Evolutionary conservation across 2,888 invertebrate genomes (phyloP), one percentile per base, ranked within the genome.

Genomic region (Synergus itoensis): DNA sequence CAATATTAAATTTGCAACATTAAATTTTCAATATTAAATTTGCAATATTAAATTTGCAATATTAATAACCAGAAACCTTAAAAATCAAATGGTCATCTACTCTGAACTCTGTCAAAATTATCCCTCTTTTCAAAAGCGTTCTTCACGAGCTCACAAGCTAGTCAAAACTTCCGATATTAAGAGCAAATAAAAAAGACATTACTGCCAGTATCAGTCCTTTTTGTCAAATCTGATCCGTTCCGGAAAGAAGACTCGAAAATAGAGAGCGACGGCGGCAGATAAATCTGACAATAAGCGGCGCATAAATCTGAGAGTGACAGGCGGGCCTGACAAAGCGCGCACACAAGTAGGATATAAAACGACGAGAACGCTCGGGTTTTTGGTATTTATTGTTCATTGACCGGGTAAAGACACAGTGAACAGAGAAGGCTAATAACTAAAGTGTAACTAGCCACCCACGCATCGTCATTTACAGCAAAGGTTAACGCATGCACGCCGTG

Each of bases 391-490:
- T 75, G 77, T 80, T 63, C 79, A 78, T 80, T 78, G 80, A 80
- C 65, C 78, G 79, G 79, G 63, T 79, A 83, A 69, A 81, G 80
- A 81, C 77, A 81, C 78, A 77, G 79, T 75, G 77, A 73, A 73
- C 79, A 77, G 78, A 76, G 76, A 78, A 53, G 78, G 82, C 83
- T 85, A 86, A 86, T 84, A 86, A 86, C 82, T 84, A 83, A 85
- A 88, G 83, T 80, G 83, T 84, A 87, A 85, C 86, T 83, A 86
- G 83, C 85, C 83, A 84, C 86, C 87, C 84, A 84, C 86, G 86
- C 82, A 79, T 77, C 84, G 86, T 87, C 87, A 86, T 84, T 81
- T 81, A 84, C 75, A 82, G 86, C 83, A 88, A 88, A 89, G 89
- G 88, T 88, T 88, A 87, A 87, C 86, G 86, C 85, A 69, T 73